Percentiles rank a stretch among this genome's conserved stretches.
Conservation (phyloP, 1,140 invertebrate genomes). For the Lucilia sericata region DNA sequence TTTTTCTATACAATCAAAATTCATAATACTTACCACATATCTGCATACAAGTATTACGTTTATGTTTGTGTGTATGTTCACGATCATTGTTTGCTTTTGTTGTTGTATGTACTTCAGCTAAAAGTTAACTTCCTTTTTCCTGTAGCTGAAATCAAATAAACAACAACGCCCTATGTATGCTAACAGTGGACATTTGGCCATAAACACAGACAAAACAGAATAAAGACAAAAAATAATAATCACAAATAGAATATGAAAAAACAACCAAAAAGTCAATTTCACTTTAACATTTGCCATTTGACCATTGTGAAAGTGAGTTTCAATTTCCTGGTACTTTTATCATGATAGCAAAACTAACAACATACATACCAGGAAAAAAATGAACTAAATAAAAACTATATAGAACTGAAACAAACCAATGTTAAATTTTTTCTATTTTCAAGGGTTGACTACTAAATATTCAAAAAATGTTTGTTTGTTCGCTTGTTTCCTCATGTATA, state of each 20-base stretch:
- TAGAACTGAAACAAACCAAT: constrained; percentile 14
- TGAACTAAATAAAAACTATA: not conserved
- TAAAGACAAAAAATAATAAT: not conserved
- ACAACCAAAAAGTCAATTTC: constrained; percentile 14
- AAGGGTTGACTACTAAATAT: constrained; percentile 38
- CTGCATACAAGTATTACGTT: not conserved
- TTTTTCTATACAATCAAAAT: not conserved
- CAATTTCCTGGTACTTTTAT: constrained; percentile 41
- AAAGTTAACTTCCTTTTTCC: constrained; percentile 40
- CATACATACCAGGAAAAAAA: not conserved
- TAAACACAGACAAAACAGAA: constrained; percentile 25
- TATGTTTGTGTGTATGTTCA: not conserved
- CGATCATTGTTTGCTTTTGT: not conserved
- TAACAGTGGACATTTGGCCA: constrained; percentile 3
- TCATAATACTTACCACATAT: not conserved
- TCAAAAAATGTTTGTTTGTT: constrained; percentile 22
- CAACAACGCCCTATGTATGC: not conserved
- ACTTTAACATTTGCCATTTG: constrained; percentile 39
- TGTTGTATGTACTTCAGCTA: constrained; percentile 24
- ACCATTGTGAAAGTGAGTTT: constrained; percentile 44
- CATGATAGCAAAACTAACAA: constrained; percentile 27
- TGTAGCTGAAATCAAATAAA: constrained; percentile 13
- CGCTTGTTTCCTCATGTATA: not conserved
- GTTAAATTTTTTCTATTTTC: not conserved
- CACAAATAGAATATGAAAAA: not conserved